Conservation (phyloP, 2,888 invertebrate genomes). For the Oithona nana region DNA sequence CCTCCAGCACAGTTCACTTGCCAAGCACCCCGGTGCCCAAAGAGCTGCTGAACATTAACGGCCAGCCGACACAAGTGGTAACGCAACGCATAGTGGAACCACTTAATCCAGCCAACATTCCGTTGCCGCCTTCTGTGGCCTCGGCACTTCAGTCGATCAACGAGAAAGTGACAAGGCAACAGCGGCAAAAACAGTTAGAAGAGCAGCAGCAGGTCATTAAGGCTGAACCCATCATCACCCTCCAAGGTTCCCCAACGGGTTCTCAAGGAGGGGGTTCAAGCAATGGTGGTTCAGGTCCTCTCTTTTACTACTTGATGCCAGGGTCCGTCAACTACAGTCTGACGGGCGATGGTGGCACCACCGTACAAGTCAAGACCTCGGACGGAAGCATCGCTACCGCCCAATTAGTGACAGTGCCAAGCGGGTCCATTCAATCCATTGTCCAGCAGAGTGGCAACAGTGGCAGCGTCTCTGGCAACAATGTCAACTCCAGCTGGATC, state of each 20-base stretch:
- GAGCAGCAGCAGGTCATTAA: neutral
- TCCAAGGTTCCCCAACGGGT: neutral
- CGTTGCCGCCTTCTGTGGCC: constrained; percentile 13
- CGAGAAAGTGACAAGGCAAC: constrained; percentile 1
- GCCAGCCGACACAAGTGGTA: neutral
- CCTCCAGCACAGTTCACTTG: neutral
- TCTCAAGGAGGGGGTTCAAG: neutral
- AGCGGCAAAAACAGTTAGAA: neutral
- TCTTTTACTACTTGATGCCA: constrained; percentile 14
- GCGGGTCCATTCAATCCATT: neutral
- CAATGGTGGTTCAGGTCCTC: neutral
- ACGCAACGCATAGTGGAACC: neutral
- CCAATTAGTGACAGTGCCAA: constrained; percentile 9
- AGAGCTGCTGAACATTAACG: constrained; percentile 2
- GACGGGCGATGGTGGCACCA: neutral
- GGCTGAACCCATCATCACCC: neutral
- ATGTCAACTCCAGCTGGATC: neutral
- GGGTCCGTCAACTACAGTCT: constrained; percentile 2
- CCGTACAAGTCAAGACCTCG: neutral
- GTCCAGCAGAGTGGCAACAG: neutral
- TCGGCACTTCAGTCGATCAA: constrained; percentile 10
- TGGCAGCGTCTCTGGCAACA: neutral
- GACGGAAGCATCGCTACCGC: constrained; percentile 2
- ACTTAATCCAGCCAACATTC: constrained; percentile 12
- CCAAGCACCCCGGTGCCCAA: constrained; percentile 10